Evolutionary conservation across 2,888 invertebrate species (phyloP), one percentile per base, ranked within the genome.

Genomic region (Rhagophthalmus giganteus): DNA sequence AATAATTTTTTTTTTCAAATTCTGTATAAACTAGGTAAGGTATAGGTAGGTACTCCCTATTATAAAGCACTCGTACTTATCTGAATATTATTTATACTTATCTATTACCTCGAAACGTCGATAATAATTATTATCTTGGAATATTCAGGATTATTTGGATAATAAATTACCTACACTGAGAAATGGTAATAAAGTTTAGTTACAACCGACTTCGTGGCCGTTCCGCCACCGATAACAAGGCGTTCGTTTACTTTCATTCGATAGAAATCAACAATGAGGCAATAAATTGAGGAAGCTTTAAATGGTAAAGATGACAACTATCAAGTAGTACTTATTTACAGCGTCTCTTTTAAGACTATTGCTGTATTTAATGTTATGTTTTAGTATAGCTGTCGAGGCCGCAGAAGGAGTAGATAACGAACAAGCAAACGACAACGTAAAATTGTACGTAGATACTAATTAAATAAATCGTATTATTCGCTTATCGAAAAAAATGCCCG

Each of bases 261-360:
- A 64, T 62, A 62, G 58, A 46, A 62, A 64, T 64, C 64, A 59
- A 62, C 60, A 60, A 61, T 60, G 47, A 55, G 57, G 55, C 55
- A 55, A 61, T 63, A 63, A 63, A 63, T 62, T 55, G 57, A 54
- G 50, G 30, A 50, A 52, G 55, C 54, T 59, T 59, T 61, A 57
- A 62, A 58, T 55, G 60, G 61, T 52, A 56, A 50, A 51, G 56
- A 61, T 58, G 62, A 62, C 61, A 60, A 58, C 51, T 42, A 49
- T 59, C 42, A 54, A n/a, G n/a, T n/a, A 54, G 61, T 57, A 54
- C 49, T 55, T 59, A 61, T 61, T 60, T 61, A 61, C 53, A 50
- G 45, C 55, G 28, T 33, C 44, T 38, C 25, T 30, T 38, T 44
- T 11, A 27, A 32, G 30, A 16, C 28, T 8, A 20, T 31, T 41